Base-by-base conservation (phyloP, 1,140 invertebrate genomes). In the Caerostris extrusa region DNA sequence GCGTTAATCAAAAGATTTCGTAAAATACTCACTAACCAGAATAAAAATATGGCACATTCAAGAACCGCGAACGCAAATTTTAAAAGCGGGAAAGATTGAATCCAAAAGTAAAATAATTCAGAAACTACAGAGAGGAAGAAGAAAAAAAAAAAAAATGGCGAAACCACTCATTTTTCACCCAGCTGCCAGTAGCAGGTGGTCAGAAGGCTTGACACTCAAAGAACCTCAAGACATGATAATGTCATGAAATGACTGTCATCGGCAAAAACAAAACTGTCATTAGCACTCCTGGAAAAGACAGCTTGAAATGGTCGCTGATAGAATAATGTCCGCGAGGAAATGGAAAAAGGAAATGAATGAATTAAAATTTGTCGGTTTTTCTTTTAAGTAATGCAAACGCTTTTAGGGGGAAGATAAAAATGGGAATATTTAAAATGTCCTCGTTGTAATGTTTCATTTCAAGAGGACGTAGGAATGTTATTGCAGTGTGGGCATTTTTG, bases 201-300 rank as follows among this genome's bases (percentile, higher is more conserved):
- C 10, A 10, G 34, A 56, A 83, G 14, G 14, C 57, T 56, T 83
- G 82, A 58, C 82, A 83, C 55, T 12, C 55, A 19, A 19, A 55
- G 53, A 57, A 83, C 82, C 53, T 17, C 82, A 83, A 56, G 82
- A 57, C 82, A 56, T n/a, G 53, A 83, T 58, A 83, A 83, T 58
- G 55, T 83, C 82, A 14, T 83, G 8, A 83, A 83, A 56, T 58
- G 55, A 58, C 53, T 58, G 82, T 57, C 82, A 83, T 7, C 17
- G 55, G n/a, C 82, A 83, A 83, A n/a, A 83, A 58, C 82, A 83
- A 58, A 58, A 58, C 53, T 58, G 56, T 17, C 82, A 83, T 83
- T 83, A 83, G 82, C 82, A 83, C 7, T n/a, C 17, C 55, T 83
- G 82, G n/a, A 34, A 83, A 55, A 83, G 82, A 83, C 82, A 83